Conservation (phyloP, 1,140 invertebrate genomes). For the Drosophila rufa region DNA sequence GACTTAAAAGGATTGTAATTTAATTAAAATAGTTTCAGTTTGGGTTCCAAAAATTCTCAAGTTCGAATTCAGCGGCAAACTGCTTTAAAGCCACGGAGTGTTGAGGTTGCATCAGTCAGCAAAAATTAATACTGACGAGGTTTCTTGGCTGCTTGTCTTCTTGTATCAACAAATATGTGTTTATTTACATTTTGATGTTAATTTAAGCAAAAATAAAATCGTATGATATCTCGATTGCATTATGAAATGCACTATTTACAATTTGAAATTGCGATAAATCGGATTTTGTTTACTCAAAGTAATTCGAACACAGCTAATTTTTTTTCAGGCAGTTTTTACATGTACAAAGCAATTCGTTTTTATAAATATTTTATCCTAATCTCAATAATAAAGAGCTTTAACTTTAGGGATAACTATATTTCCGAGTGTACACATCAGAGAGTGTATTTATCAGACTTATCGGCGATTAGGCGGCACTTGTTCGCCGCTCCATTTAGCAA, state of each 20-base stretch:
- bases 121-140: no score
- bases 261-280: background rate
- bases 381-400: no score
- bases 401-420: background rate
- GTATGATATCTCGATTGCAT: background rate
- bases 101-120: background rate
- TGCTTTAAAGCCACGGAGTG: background rate
- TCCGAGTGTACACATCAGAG: slow-evolving; percentile 9
- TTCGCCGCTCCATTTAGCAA: slow-evolving; percentile 43
- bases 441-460: slow-evolving; percentile 58
- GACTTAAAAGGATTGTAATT: background rate
- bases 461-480: slow-evolving; percentile 46
- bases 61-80: no score
- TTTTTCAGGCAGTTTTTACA: background rate
- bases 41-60: background rate
- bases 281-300: background rate
- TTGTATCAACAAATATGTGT: background rate
- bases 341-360: no score
- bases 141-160: background rate
- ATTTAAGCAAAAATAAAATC: background rate
- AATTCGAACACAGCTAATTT: background rate
- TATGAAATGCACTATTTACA: background rate
- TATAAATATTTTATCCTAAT: no score
- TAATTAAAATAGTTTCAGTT: background rate
- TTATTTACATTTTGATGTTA: background rate